These are phyloP conservation scores for Mus spicilegus DNA, from an alignment of 2,113 vertebrate species.

Conservation along the genomic window DNA sequence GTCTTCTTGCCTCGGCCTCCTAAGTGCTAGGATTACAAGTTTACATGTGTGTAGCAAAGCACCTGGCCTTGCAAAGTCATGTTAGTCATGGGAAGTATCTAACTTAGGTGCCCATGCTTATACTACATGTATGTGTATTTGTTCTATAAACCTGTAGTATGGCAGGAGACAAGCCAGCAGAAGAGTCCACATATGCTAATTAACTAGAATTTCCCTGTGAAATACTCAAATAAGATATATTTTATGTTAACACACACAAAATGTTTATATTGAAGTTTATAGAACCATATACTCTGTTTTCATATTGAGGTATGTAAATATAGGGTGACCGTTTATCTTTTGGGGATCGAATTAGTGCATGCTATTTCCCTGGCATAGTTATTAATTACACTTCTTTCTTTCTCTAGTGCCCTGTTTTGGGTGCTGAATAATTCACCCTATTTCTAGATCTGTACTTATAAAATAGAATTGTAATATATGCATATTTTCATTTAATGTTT, in stretches of 20 bases:
- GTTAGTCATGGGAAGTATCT: neutral
- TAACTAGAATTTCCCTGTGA: neutral
- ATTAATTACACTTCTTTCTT: neutral
- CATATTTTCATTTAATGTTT: neutral
- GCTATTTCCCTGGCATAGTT: neutral
- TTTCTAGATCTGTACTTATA: neutral
- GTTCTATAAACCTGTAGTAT: neutral
- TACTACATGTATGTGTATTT: neutral
- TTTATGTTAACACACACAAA: neutral
- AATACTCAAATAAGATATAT: neutral
- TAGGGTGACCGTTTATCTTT: neutral
- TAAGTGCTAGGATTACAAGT: neutral
- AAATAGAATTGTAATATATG: neutral
- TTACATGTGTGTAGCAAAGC: neutral
- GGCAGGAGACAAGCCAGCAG: neutral
- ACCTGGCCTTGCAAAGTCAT: neutral
- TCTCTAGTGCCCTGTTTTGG: neutral
- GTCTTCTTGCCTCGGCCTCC: neutral
- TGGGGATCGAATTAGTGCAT: neutral
- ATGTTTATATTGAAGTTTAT: neutral
- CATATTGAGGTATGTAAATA: neutral
- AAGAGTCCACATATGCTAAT: neutral
- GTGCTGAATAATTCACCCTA: conserved; percentile 25
- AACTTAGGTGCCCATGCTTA: neutral
- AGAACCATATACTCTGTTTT: neutral